Base-by-base conservation (phyloP, 2,888 invertebrate genomes). In the Parnassius smintheus region DNA sequence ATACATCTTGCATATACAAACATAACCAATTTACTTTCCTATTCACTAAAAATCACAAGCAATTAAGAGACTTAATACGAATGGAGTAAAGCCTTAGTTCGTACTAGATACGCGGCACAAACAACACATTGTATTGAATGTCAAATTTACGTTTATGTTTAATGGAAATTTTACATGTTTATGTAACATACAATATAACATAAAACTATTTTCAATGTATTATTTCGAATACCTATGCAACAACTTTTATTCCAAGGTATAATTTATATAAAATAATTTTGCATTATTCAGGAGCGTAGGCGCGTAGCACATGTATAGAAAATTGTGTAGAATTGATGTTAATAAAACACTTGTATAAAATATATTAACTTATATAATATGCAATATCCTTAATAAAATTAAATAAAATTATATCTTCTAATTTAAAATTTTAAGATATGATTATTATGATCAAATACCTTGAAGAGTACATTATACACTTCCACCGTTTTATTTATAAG, bases 1-100 rank as follows among this genome's bases (percentile, higher is more conserved):
- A 89, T 88, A 88, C 85, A 86, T 85, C 86, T 84, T 86, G 85
- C 87, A 85, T 85, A 86, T 81, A 85, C 81, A 82, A 77, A 81
- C 78, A 73, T 69, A 76, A 77, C 79, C 69, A 76, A 74, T 71
- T 70, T 73, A 75, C 72, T 70, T 69, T 68, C 72, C 68, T 81
- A 78, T 73, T 68, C 75, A 73, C 76, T 72, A 81, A 78, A 77
- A 75, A 75, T 75, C 73, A 65, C 79, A 78, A 70, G 70, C 80
- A 63, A 85, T 77, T 78, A 72, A 73, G 70, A 71, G 72, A 80
- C 75, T 75, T 85, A 82, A 70, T 35, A 50, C 25, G 57, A 8
- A 61, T 48, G 61, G 41, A 25, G 64, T 73, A 77, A 75, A 72
- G 72, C 67, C 61, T n/a, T 53, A 22, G 61, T 54, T 52, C 48